These are phyloP conservation scores for Nasua narica DNA, from an alignment of 2,797 vertebrate species.

Conservation along the genomic window DNA sequence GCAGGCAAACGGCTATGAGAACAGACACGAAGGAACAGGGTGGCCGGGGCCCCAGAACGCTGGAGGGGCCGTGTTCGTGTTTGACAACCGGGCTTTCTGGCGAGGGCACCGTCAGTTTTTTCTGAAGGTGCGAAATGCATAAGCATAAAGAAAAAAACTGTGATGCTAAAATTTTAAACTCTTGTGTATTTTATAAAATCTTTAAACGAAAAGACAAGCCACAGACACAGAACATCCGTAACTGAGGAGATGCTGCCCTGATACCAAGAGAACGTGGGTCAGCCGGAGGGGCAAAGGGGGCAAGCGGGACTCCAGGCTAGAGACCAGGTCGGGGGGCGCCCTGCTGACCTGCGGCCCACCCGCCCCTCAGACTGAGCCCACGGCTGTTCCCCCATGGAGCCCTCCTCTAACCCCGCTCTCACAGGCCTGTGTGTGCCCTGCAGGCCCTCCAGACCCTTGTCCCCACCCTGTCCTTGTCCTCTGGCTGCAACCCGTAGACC, in stretches of 20 bases:
- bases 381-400: no score
- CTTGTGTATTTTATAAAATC: background rate
- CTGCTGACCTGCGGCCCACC: background rate
- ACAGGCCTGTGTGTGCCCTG: background rate
- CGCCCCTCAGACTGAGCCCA: background rate
- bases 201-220: background rate
- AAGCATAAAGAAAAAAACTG: background rate
- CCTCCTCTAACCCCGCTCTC: background rate
- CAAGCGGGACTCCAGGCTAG: background rate
- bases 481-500: accelerated
- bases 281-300: background rate
- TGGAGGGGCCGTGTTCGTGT: no score
- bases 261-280: background rate
- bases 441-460: background rate
- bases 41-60: background rate
- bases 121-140: background rate
- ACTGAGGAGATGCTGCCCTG: background rate
- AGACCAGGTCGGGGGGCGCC: background rate
- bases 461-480: background rate
- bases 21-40: background rate
- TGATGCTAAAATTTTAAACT: background rate
- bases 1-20: background rate
- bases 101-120: background rate
- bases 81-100: background rate
- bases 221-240: background rate